phyloP scores from a whole-genome alignment of 2,888 invertebrate genomes.

The Orgyia antiqua region DNA sequence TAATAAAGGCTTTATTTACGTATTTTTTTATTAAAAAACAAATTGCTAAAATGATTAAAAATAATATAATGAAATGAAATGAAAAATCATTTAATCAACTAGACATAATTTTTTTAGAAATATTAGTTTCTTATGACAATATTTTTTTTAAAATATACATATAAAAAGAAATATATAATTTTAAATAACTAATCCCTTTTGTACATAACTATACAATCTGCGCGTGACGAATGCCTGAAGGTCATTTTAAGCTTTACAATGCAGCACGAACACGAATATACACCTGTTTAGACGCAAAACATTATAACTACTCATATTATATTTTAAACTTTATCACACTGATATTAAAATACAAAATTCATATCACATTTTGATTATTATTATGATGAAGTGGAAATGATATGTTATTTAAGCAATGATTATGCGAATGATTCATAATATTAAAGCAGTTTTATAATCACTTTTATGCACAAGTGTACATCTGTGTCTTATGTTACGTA shows the following conservation, averaged over 20 bases:
- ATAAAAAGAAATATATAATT: background rate
- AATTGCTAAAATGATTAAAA: no score
- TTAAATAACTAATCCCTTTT: constrained; percentile 18
- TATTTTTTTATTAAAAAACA: no score
- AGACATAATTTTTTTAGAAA: no score
- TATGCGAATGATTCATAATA: constrained; percentile 32
- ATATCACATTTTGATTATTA: constrained; percentile 2
- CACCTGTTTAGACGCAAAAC: constrained; percentile 24
- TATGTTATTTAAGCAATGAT: constrained; percentile 31
- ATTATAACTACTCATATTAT: constrained; percentile 11
- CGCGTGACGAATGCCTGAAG: constrained; percentile 64
- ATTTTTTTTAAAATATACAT: no score
- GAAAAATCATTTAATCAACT: no score
- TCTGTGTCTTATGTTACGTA: constrained; percentile 8
- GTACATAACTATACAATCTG: constrained; percentile 32
- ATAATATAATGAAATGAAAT: no score
- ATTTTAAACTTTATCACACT: background rate
- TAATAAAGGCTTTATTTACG: no score
- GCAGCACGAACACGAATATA: constrained; percentile 59
- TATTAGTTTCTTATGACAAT: no score
- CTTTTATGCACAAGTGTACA: constrained; percentile 11
- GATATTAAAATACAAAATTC: background rate
- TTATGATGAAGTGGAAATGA: constrained; percentile 22
- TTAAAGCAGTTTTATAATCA: constrained; percentile 11
- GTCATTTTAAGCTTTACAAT: constrained; percentile 63